phyloP scores from a whole-genome alignment of 1,140 invertebrate genomes.

The Drosophila mauritiana region DNA sequence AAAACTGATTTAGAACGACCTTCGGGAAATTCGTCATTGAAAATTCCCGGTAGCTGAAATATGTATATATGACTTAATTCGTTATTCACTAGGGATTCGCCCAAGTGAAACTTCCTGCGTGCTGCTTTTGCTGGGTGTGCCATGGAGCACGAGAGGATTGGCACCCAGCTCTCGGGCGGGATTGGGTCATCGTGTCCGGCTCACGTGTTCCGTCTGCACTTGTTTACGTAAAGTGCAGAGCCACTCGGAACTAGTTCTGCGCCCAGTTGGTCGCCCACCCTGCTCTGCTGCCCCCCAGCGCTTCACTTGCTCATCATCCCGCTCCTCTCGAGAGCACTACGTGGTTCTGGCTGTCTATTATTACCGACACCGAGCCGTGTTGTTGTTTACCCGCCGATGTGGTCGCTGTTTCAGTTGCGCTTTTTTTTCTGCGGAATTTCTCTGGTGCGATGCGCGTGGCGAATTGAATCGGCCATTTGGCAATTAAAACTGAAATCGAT shows the following conservation, averaged over 20 bases:
- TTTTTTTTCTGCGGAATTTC: slow-evolving; percentile 21
- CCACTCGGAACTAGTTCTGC: slow-evolving; percentile 35
- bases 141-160: background rate
- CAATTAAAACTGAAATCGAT: slow-evolving; percentile 53
- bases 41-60: background rate
- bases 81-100: too few relatives aligned
- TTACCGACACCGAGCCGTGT: slow-evolving; percentile 14
- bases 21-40: slow-evolving; percentile 7
- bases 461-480: slow-evolving; percentile 32
- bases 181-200: slow-evolving; percentile 13
- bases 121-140: background rate
- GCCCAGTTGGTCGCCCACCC: background rate
- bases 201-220: slow-evolving; percentile 13
- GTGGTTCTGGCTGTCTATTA: slow-evolving; percentile 28
- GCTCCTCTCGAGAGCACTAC: slow-evolving; percentile 4
- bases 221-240: slow-evolving; percentile 39
- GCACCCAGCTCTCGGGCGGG: background rate
- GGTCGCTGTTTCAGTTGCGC: slow-evolving; percentile 18
- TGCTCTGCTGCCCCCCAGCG: background rate
- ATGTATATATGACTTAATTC: background rate
- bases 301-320: background rate
- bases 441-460: slow-evolving; percentile 29
- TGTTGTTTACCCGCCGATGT: slow-evolving; percentile 22
- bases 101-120: background rate
- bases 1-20: slow-evolving; percentile 1